Evolutionary conservation across 2,113 vertebrate species (phyloP).

Genomic region (Boulengeromyrus knoepffleri): DNA sequence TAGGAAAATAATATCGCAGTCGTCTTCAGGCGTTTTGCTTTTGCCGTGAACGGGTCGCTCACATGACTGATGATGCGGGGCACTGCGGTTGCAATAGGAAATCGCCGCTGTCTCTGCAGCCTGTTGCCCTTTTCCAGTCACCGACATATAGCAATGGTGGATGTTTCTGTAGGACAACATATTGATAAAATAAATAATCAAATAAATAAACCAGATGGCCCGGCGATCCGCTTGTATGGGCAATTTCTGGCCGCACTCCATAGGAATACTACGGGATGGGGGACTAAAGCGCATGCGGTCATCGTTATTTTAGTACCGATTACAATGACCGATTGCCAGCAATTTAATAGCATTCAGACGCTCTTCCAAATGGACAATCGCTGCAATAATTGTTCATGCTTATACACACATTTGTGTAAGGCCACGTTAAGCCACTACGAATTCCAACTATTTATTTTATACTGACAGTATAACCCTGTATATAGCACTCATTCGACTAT

Average conservation of each 20-base stretch:
- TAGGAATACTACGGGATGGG: not conserved
- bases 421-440: not conserved
- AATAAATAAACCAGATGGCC: not conserved
- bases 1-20: not conserved
- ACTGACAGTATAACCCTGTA: not conserved
- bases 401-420: not conserved
- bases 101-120: conserved; percentile 23
- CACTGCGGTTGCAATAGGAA: conserved; percentile 34
- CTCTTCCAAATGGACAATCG: not conserved
- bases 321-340: not conserved
- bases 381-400: not conserved
- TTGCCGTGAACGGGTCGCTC: conserved; percentile 36
- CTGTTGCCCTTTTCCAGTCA: conserved; percentile 38
- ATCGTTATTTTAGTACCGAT: conserved; percentile 1
- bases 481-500: not conserved
- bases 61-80: conserved; percentile 48
- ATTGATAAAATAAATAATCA: not conserved
- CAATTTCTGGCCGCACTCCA: not conserved
- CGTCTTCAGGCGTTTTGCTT: conserved; percentile 31
- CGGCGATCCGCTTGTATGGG: not conserved
- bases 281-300: not conserved
- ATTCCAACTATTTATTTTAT: not conserved
- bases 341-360: not conserved
- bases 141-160: not conserved
- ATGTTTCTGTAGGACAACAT: conserved; percentile 2